Evolutionary conservation across 2,888 invertebrate species (phyloP).

Genomic region (Phyllotreta cruciferae): DNA sequence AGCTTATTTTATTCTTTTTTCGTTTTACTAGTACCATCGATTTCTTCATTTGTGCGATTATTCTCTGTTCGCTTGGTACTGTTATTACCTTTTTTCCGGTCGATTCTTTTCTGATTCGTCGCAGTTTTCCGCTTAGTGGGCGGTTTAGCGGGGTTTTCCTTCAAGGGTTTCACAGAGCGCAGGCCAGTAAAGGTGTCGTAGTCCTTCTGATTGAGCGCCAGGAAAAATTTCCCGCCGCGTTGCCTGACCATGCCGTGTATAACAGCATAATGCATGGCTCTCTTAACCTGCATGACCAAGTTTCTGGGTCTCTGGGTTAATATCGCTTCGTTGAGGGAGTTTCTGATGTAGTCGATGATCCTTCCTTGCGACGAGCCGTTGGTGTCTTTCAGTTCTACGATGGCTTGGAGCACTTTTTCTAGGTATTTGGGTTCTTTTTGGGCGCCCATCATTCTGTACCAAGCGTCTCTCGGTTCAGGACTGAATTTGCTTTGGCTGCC

Average conservation of each 20-base stretch:
- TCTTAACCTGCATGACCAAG: conserved; percentile 43
- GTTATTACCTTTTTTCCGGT: no score
- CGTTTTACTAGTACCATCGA: no score
- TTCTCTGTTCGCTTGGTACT: no score
- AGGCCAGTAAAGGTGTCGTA: conserved; percentile 41
- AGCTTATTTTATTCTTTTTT: no score
- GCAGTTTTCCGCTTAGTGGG: no score
- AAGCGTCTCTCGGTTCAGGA: conserved; percentile 33
- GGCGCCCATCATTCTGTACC: conserved; percentile 38
- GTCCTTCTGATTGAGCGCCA: conserved; percentile 41
- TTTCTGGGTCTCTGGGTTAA: conserved; percentile 39
- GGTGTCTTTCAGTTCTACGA: conserved; percentile 45
- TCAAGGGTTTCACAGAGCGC: background rate
- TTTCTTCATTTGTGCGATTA: no score
- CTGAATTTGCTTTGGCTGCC: conserved; percentile 37
- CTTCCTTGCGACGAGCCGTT: conserved; percentile 45
- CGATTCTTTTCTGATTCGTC: no score
- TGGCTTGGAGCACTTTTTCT: conserved; percentile 48
- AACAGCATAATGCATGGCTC: conserved; percentile 46
- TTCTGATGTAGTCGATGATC: conserved; percentile 39
- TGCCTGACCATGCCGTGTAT: conserved; percentile 44
- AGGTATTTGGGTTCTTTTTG: conserved; percentile 42
- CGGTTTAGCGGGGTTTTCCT: background rate
- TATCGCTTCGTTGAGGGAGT: conserved; percentile 33
- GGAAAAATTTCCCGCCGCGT: conserved; percentile 39